phyloP scores from a whole-genome alignment of 2,888 invertebrate species.

The Urechis unicinctus region DNA sequence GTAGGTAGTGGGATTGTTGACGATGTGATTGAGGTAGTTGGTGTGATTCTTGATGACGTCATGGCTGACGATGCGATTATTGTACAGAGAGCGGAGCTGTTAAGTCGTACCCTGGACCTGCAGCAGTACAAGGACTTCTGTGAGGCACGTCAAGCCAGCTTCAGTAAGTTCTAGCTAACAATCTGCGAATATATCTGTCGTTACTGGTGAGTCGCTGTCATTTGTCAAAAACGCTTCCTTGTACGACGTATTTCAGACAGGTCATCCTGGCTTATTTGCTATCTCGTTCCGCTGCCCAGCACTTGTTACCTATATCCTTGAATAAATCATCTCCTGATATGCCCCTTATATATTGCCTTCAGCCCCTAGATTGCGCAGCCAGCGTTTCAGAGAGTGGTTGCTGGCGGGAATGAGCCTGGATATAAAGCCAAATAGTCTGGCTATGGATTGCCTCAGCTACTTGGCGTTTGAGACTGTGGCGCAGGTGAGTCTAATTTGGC shows the following conservation, averaged over 20 bases:
- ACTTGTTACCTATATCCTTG: too few species aligned
- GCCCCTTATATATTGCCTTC: slow-evolving; percentile 5
- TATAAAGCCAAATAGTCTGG: slow-evolving; percentile 53
- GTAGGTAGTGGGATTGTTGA: neutral
- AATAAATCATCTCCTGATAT: neutral
- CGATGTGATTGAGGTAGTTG: neutral
- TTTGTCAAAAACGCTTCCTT: too few species aligned
- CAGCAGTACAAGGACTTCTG: slow-evolving; percentile 68
- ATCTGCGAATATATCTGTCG: too few species aligned
- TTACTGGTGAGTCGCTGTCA: too few species aligned
- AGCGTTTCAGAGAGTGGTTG: slow-evolving; percentile 52
- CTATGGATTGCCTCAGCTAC: slow-evolving; percentile 74
- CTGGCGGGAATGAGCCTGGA: slow-evolving; percentile 42
- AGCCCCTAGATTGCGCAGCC: slow-evolving; percentile 41
- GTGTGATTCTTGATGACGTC: neutral
- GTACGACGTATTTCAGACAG: too few species aligned
- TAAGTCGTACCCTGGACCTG: slow-evolving; percentile 44
- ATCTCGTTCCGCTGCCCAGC: too few species aligned
- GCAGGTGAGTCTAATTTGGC: slow-evolving; percentile 51
- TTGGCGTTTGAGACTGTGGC: slow-evolving; percentile 86
- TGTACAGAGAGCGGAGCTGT: slow-evolving; percentile 44
- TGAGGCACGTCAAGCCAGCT: slow-evolving; percentile 72
- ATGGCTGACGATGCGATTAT: neutral
- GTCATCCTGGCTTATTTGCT: too few species aligned
- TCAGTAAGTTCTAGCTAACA: too few species aligned